Percentiles rank a stretch among this genome's conserved stretches.
These are phyloP conservation scores for Anastrepha ludens DNA, from an alignment of 1,140 invertebrate species.

Conservation along the genomic window DNA sequence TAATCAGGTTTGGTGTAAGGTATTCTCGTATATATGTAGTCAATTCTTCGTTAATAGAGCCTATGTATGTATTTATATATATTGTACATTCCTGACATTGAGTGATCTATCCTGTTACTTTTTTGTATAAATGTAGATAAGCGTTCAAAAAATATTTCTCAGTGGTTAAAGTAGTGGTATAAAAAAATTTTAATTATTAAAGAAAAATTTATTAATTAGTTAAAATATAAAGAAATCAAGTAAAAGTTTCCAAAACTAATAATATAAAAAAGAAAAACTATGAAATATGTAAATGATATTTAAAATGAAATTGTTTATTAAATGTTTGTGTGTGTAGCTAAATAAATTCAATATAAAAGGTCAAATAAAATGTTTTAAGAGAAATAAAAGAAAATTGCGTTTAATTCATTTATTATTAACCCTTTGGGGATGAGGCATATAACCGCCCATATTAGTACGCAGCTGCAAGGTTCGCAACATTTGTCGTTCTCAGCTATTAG, in stretches of 20 bases:
- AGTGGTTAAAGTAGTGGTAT: slow-evolving; percentile 10
- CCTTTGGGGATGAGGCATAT: no score
- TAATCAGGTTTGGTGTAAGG: not conserved
- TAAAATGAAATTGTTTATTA: slow-evolving; percentile 48
- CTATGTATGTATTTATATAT: slow-evolving; percentile 14
- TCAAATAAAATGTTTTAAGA: slow-evolving; percentile 30
- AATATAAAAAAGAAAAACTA: not conserved
- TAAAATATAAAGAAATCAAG: not conserved
- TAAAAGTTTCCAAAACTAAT: not conserved
- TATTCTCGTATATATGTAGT: no score
- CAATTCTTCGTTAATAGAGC: not conserved
- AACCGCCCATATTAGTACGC: no score
- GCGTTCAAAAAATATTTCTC: slow-evolving; percentile 9
- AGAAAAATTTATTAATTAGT: slow-evolving; percentile 5
- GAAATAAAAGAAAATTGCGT: not conserved
- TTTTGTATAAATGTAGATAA: slow-evolving; percentile 52
- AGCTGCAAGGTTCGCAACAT: no score
- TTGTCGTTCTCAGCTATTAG: no score
- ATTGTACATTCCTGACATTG: not conserved
- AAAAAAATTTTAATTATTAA: not conserved
- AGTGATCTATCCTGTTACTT: not conserved
- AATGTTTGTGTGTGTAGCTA: slow-evolving; percentile 54
- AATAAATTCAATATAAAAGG: slow-evolving; percentile 39
- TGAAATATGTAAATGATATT: slow-evolving; percentile 23
- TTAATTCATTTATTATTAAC: no score